These are phyloP conservation scores for Masnerella sp. DNA, from an alignment of 2,888 invertebrate genomes.

Conservation along the genomic window DNA sequence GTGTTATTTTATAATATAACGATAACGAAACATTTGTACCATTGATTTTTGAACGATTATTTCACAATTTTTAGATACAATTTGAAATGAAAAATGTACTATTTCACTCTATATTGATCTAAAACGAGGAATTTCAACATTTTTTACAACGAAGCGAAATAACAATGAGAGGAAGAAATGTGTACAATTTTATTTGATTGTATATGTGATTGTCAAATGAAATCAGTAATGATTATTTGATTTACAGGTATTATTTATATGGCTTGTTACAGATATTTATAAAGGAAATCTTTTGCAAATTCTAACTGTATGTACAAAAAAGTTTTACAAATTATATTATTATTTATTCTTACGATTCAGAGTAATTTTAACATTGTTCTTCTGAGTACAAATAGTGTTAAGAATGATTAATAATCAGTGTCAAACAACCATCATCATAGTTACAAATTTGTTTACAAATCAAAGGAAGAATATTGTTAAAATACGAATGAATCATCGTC, in stretches of 20 bases:
- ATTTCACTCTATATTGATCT: no score
- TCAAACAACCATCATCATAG: not conserved
- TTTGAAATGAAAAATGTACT: not conserved
- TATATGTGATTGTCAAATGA: slow-evolving; percentile 10
- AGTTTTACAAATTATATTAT: slow-evolving; percentile 1
- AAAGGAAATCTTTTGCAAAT: not conserved
- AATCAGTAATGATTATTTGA: not conserved
- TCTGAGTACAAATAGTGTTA: slow-evolving; percentile 23
- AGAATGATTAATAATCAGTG: not conserved
- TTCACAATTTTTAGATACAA: not conserved
- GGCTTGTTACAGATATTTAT: slow-evolving; percentile 20
- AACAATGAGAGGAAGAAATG: no score
- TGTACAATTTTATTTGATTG: slow-evolving; percentile 5
- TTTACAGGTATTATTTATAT: slow-evolving; percentile 14
- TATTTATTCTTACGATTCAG: slow-evolving; percentile 9
- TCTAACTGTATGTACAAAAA: not conserved
- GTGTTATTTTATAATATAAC: not conserved
- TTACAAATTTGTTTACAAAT: not conserved
- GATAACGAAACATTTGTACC: no score
- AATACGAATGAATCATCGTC: no score
- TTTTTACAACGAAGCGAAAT: no score
- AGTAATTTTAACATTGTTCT: not conserved
- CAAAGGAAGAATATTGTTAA: no score
- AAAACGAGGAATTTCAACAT: no score
- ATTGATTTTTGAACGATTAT: no score